phyloP scores from a whole-genome alignment of 2,797 vertebrate species.

The Pangasius larnaudii region DNA sequence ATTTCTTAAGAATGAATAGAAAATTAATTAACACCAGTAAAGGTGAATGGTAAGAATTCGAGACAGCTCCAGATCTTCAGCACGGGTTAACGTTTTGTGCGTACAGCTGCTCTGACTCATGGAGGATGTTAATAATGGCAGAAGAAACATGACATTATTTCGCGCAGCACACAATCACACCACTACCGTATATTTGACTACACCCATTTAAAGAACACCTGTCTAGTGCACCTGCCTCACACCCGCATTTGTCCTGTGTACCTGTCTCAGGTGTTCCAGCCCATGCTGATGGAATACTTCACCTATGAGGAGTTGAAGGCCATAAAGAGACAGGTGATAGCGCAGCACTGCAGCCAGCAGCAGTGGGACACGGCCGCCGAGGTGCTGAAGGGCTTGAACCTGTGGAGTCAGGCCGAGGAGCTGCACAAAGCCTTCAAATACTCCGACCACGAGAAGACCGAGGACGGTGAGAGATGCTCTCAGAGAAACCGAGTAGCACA shows the following conservation, averaged over 20 bases:
- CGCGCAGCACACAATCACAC: neutral
- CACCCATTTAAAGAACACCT: neutral
- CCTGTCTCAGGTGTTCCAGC: slow-evolving; percentile 92
- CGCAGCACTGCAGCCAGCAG: slow-evolving; percentile 90
- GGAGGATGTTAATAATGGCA: neutral
- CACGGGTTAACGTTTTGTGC: neutral
- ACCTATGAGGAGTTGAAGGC: slow-evolving; percentile 97
- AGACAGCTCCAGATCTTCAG: neutral
- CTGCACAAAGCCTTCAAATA: slow-evolving; percentile 94
- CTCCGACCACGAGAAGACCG: slow-evolving; percentile 90
- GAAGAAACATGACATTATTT: neutral
- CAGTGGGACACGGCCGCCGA: slow-evolving; percentile 78
- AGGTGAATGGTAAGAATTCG: neutral
- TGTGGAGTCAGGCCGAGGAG: slow-evolving; percentile 93
- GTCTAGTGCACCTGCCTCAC: neutral
- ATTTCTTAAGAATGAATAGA: neutral
- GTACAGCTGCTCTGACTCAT: neutral
- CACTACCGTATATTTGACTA: neutral
- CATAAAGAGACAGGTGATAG: slow-evolving; percentile 98
- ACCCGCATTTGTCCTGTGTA: too few relatives aligned
- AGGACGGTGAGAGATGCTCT: slow-evolving; percentile 77
- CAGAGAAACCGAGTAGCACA: neutral
- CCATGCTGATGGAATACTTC: slow-evolving; percentile 99
- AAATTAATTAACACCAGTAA: neutral
- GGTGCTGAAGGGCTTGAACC: slow-evolving; percentile 84